Base-by-base conservation (phyloP, 1,140 invertebrate species). In the Temnothorax longispinosus region DNA sequence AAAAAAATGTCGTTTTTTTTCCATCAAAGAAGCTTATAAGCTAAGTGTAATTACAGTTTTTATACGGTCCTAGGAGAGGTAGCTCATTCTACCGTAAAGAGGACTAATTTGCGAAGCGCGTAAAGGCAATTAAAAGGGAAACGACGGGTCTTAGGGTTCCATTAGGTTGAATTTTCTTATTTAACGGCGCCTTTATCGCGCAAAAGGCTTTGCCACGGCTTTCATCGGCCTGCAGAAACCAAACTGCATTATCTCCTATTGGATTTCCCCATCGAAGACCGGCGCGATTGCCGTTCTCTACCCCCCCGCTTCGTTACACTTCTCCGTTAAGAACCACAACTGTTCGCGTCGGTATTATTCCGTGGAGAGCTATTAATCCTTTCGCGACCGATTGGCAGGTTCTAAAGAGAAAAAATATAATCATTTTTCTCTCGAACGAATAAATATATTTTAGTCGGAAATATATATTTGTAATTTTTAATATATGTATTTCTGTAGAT, bases 141-240 rank as follows among this genome's bases (percentile, higher is more conserved):
- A 62, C 27, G 44, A 8, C 21, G 50, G 35, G n/a, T 35, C 47
- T 54, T 56, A 13, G 47, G 35, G 27, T 38, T 69, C 50, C 47
- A 69, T 69, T 69, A 81, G 62, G 62, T 81, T 41, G 77, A 69
- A 81, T 81, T 69, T 80, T 69, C 64, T 69, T 81, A 81, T 69
- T 81, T 81, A 69, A 81, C 32, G 50, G 35, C 21, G n/a, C 21
- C 35, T 81, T 81, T 81, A 81, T 69, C 50, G 64, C 21, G 64
- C 77, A 52, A 78, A 78, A 32, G 44, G 44, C 6, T 44, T 8
- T n/a, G 13, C 50, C 47, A 38, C n/a, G 35, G 35, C 77, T 81
- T 71, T 71, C 77, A 69, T 54, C 62, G 77, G 64, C 50, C 64
- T 38, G 35, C 35, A 69, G 62, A 81, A 56, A 69, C 62, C 71